These are phyloP conservation scores for Tortricodes alternella DNA, from an alignment of 2,888 invertebrate genomes.

Conservation along the genomic window DNA sequence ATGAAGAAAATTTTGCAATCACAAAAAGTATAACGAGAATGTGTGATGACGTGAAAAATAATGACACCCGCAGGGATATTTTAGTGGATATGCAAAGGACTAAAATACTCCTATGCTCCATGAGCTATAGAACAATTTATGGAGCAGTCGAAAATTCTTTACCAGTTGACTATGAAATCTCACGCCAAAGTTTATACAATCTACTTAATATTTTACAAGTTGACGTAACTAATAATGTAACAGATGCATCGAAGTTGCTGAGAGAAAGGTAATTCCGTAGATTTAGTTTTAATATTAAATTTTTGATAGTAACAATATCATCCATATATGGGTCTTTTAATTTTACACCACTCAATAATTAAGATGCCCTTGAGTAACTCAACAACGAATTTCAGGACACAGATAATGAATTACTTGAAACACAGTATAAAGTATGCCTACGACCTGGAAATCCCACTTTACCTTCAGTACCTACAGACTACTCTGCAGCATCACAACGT, in stretches of 20 bases:
- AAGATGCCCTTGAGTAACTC: too few relatives aligned
- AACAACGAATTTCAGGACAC: slow-evolving; percentile 53
- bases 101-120: slow-evolving; percentile 59
- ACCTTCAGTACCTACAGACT: slow-evolving; percentile 67
- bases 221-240: slow-evolving; percentile 36
- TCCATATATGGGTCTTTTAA: too few relatives aligned
- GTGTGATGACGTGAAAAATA: slow-evolving; percentile 54
- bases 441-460: slow-evolving; percentile 63
- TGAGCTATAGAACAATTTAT: slow-evolving; percentile 57
- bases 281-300: too few relatives aligned
- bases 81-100: slow-evolving; percentile 54
- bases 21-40: slow-evolving; percentile 48
- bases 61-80: slow-evolving; percentile 52
- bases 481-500: slow-evolving; percentile 62
- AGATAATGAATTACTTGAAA: slow-evolving; percentile 50
- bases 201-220: slow-evolving; percentile 48
- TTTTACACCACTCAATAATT: too few relatives aligned
- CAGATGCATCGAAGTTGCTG: slow-evolving; percentile 54
- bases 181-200: slow-evolving; percentile 51
- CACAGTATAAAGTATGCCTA: slow-evolving; percentile 60
- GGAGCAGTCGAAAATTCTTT: slow-evolving; percentile 44
- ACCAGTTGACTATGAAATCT: slow-evolving; percentile 45
- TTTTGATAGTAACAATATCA: too few relatives aligned
- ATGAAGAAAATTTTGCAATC: slow-evolving; percentile 51
- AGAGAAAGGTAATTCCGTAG: slow-evolving; percentile 52